phyloP scores from a whole-genome alignment of 2,888 invertebrate genomes.

The Calliphora vomitoria region DNA sequence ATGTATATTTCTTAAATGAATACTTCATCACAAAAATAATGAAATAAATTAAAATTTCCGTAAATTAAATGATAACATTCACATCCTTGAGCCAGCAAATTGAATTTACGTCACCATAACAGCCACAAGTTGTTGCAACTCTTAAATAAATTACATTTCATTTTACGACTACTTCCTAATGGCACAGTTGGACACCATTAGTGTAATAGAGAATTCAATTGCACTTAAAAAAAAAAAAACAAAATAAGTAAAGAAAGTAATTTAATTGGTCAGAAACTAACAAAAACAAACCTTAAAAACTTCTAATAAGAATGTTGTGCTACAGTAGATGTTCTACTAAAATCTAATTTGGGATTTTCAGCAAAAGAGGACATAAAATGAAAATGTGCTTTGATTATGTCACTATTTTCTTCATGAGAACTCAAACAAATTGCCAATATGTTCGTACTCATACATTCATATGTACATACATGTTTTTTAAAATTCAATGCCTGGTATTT shows the following conservation, averaged over 20 bases:
- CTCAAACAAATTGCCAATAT: neutral
- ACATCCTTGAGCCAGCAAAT: too few species aligned
- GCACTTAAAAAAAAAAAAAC: neutral
- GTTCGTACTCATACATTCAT: neutral
- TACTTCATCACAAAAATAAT: too few species aligned
- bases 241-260: neutral
- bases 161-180: neutral
- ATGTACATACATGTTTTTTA: neutral
- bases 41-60: neutral
- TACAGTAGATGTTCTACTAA: neutral
- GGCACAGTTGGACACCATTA: neutral
- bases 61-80: too few species aligned
- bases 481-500: neutral
- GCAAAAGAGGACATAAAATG: neutral
- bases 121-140: neutral
- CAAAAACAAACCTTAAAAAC: neutral
- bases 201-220: neutral
- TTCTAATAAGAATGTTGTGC: neutral
- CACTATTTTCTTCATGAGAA: slow-evolving; percentile 1
- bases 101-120: too few species aligned
- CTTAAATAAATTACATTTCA: slow-evolving; percentile 1
- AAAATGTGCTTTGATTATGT: slow-evolving; percentile 9
- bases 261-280: slow-evolving; percentile 10
- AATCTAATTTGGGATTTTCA: slow-evolving; percentile 5
- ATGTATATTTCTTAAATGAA: too few species aligned